Evolutionary conservation across 2,888 invertebrate species (phyloP), one percentile per base, ranked within the genome.

Genomic region (Bombyx huttoni): DNA sequence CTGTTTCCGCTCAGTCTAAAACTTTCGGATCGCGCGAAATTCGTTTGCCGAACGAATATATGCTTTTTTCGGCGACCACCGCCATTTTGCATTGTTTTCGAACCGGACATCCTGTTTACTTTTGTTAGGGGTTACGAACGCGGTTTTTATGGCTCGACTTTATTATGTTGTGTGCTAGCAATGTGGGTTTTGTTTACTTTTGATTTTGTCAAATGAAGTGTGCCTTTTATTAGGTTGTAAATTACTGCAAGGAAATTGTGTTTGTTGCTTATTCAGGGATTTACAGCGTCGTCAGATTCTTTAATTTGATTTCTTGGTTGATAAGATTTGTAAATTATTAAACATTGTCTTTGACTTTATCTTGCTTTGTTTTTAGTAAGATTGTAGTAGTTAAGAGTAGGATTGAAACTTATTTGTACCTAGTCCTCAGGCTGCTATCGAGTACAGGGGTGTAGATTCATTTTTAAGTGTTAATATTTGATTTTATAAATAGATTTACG

Each of bases 31-130:
- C 77, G 62, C 61, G 63, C 70, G 63, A 74, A 78, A 74, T 78
- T 75, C 73, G 73, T 75, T 73, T 73, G 69, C 63, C 58, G 64
- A 69, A 69, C 69, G 71, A 75, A 75, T 75, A 73, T 68, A 70
- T 73, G 69, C 73, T 76, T 74, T 62, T 62, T 49, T 50, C 51
- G 55, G 57, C 54, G 59, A 61, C 63, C 63, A 64, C 65, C 61
- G 56, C 62, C 68, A 70, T 69, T 72, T 70, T 67, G 70, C 77
- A 78, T 77, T 78, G 78, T 78, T 78, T 78, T 71, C 64, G 64
- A 69, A 75, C 63, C 78, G 78, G 73, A 77, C 70, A 69, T 77
- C 76, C 77, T 75, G 77, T 73, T 70, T 72, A 71, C 70, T 72
- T 72, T 74, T 68, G 69, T 71, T 62, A 62, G 64, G 58, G 61